Conservation (phyloP, 2,888 invertebrate genomes). For the Leptopterna dolabrata region DNA sequence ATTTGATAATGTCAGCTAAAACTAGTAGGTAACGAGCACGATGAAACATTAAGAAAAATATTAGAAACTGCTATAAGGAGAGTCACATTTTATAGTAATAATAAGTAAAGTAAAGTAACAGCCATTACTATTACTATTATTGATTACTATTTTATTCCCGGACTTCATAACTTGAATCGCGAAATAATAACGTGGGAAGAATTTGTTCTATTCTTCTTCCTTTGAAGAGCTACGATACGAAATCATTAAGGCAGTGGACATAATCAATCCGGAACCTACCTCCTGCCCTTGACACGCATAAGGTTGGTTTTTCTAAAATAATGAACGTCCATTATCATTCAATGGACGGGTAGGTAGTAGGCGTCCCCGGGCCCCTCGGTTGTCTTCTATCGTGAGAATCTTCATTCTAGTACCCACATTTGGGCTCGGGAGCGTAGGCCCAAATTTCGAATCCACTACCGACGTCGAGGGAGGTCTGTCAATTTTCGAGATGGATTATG, state of each 20-base stretch:
- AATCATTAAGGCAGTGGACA: not conserved
- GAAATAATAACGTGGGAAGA: not conserved
- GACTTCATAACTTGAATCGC: too few species aligned
- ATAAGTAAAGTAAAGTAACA: too few species aligned
- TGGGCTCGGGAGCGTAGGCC: not conserved
- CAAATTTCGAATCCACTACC: not conserved
- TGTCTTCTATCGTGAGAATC: constrained; percentile 9
- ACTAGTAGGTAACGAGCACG: too few species aligned
- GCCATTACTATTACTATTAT: too few species aligned
- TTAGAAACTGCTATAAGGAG: too few species aligned
- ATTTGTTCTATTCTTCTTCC: not conserved
- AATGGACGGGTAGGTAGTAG: not conserved
- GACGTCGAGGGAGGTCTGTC: not conserved
- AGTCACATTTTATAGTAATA: too few species aligned
- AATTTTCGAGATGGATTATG: not conserved
- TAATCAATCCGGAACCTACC: not conserved
- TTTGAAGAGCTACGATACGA: not conserved
- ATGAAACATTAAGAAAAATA: too few species aligned
- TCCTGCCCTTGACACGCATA: not conserved
- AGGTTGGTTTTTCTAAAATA: not conserved
- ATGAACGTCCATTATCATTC: constrained; percentile 15
- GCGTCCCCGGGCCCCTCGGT: not conserved
- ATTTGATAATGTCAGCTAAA: too few species aligned
- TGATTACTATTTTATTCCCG: not conserved
- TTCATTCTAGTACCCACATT: not conserved